Percentiles rank a stretch among this genome's conserved stretches.
phyloP scores from a whole-genome alignment of 64 coral and sea anemone genomes.

The Trachythela sp. region DNA sequence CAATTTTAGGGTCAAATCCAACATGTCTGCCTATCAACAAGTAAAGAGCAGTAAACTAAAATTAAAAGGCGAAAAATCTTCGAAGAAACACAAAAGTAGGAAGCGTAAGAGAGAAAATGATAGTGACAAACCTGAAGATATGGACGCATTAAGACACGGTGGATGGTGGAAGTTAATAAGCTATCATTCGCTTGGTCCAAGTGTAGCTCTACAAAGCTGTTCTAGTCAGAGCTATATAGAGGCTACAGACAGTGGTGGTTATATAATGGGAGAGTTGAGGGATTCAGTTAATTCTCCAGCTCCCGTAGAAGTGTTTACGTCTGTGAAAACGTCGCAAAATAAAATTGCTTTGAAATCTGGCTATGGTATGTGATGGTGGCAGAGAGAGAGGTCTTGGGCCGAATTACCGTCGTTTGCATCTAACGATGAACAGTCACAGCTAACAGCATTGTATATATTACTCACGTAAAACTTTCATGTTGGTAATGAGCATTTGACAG shows the following conservation, averaged over 20 bases:
- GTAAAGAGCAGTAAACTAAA: slow-evolving; percentile 82
- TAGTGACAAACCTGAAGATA: slow-evolving; percentile 56
- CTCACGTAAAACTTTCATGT: too few species aligned
- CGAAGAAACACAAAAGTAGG: slow-evolving; percentile 74
- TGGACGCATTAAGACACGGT: slow-evolving; percentile 71
- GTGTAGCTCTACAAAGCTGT: slow-evolving; percentile 77
- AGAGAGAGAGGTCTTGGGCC: not conserved
- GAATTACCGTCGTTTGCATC: not conserved
- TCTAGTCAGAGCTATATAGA: slow-evolving; percentile 56
- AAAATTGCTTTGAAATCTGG: slow-evolving; percentile 91
- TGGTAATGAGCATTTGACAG: too few species aligned
- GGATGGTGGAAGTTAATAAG: slow-evolving; percentile 81
- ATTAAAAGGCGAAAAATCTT: slow-evolving; percentile 69
- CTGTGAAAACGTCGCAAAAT: slow-evolving; percentile 68
- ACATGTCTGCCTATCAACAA: slow-evolving; percentile 92
- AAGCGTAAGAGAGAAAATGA: slow-evolving; percentile 83
- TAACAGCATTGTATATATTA: too few species aligned
- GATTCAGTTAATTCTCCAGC: slow-evolving; percentile 91
- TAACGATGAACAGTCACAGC: not conserved
- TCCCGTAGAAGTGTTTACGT: slow-evolving; percentile 82
- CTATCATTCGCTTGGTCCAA: slow-evolving; percentile 50
- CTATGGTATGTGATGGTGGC: slow-evolving; percentile 50
- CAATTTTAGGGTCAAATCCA: not conserved
- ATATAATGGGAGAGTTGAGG: slow-evolving; percentile 60
- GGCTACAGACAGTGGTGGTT: slow-evolving; percentile 68